Percentiles rank a stretch among this genome's conserved stretches.
phyloP scores from a whole-genome alignment of 2,797 vertebrate genomes.

The Myotis vivesi region DNA sequence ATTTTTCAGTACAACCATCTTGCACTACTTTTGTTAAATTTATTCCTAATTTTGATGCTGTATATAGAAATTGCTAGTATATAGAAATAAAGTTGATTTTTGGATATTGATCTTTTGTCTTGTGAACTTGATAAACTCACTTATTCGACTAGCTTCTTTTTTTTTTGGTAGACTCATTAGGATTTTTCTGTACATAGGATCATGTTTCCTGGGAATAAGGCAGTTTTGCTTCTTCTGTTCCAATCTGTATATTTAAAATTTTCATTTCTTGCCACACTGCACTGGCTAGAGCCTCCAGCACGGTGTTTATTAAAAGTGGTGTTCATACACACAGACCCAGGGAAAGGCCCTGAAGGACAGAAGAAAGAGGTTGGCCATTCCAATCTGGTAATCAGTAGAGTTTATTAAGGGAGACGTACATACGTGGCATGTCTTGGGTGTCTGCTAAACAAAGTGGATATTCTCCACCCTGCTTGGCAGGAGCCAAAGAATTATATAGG shows the following conservation, averaged over 20 bases:
- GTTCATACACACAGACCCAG: neutral
- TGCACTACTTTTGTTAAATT: neutral
- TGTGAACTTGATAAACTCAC: neutral
- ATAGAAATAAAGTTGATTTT: constrained; percentile 20
- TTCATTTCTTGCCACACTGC: neutral
- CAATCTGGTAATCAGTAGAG: neutral
- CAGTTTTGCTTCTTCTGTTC: constrained; percentile 4
- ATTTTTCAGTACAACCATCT: neutral
- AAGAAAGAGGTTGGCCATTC: neutral
- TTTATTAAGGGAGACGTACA: neutral
- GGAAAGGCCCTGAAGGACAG: neutral
- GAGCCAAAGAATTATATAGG: neutral
- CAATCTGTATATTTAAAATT: neutral
- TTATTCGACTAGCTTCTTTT: neutral
- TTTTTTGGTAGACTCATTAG: neutral
- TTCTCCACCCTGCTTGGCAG: neutral
- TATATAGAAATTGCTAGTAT: neutral
- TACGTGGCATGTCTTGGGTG: neutral
- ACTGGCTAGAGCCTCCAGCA: neutral
- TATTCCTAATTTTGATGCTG: constrained; percentile 31
- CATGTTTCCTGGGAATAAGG: neutral
- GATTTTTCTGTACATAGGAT: neutral
- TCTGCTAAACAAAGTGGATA: neutral
- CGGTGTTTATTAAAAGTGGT: neutral
- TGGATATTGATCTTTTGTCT: neutral